Evolutionary conservation across 2,113 vertebrate species (phyloP), one percentile per base, ranked within the genome.

Genomic region (Propithecus coquereli): DNA sequence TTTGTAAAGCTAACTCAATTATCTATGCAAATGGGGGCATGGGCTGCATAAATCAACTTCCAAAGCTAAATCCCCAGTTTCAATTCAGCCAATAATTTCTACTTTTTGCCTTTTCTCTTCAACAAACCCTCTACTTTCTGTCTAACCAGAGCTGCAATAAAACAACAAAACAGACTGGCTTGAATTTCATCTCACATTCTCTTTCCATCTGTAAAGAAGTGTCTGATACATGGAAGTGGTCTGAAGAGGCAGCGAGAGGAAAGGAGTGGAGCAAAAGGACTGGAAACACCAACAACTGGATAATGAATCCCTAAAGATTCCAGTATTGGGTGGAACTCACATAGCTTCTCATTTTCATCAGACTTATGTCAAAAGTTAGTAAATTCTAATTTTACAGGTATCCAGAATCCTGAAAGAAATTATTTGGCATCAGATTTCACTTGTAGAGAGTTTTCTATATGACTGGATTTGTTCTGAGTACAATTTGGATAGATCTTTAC

Each of bases 1-100:
- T 40, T 71, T 87, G 20, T 54, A 89, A 92, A 83, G n/a, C 27
- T 96, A 94, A 94, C 34, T 94, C 76, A 84, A 32, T 95, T 85
- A 90, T 91, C n/a, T 90, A 73, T 94, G 84, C 59, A 96, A 90
- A 88, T 94, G 20, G 5, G 6, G 87, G 10, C 22, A 50, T 1
- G n/a, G 52, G 27, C 68, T 90, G 27, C 57, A 87, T 93, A 89
- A 96, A 76, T 90, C 66, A 87, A 50, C 20, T 89, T 84, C 52
- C 22, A 50, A 81, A 85, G 23, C 27, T 76, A 94, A 91, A 93
- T 32, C 32, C 50, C 52, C 47, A 20, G 27, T 77, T 94, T 87
- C 68, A 61, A 54, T 52, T 73, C 77, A 93, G 47, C 54, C 22
- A 84, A 50, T 77, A 65, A 81, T 95, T 94, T 93, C 59, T 81